A percentile compares a stretch with the other conserved stretches of the same genome.
phyloP scores from a whole-genome alignment of 1,140 invertebrate genomes.

The Drosophila hydei region DNA sequence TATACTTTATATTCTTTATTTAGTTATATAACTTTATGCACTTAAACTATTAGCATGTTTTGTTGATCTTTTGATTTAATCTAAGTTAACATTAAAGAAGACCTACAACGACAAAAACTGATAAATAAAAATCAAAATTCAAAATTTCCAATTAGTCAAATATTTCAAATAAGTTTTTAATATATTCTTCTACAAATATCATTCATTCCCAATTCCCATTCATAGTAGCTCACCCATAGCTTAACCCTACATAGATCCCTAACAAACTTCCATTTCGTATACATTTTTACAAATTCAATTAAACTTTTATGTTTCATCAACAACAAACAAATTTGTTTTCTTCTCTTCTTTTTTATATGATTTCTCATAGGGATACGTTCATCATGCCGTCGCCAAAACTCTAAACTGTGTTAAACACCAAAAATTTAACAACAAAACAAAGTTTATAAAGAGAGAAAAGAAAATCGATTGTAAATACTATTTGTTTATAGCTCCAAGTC shows the following conservation, averaged over 20 bases:
- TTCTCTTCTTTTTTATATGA: constrained; percentile 75
- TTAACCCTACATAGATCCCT: not conserved
- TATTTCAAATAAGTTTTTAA: constrained; percentile 21
- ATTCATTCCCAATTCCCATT: constrained; percentile 26
- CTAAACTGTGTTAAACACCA: constrained; percentile 68
- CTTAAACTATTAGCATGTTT: constrained; percentile 37
- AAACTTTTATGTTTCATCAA: constrained; percentile 63
- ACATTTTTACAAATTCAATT: constrained; percentile 40
- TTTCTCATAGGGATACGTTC: constrained; percentile 76
- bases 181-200: constrained; percentile 23
- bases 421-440: constrained; percentile 27
- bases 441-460: too few species aligned
- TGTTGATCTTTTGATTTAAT: constrained; percentile 33
- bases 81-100: constrained; percentile 13
- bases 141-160: constrained; percentile 52
- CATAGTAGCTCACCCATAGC: constrained; percentile 35
- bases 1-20: constrained; percentile 22
- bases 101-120: constrained; percentile 42
- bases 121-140: constrained; percentile 66
- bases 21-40: constrained; percentile 37
- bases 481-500: constrained; percentile 53
- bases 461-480: constrained; percentile 70
- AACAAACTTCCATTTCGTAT: constrained; percentile 18
- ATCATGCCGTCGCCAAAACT: constrained; percentile 82
- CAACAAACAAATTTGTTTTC: constrained; percentile 59